These are phyloP conservation scores for Gymnothorax reevesii DNA, from an alignment of 2,797 vertebrate species.

Conservation along the genomic window DNA sequence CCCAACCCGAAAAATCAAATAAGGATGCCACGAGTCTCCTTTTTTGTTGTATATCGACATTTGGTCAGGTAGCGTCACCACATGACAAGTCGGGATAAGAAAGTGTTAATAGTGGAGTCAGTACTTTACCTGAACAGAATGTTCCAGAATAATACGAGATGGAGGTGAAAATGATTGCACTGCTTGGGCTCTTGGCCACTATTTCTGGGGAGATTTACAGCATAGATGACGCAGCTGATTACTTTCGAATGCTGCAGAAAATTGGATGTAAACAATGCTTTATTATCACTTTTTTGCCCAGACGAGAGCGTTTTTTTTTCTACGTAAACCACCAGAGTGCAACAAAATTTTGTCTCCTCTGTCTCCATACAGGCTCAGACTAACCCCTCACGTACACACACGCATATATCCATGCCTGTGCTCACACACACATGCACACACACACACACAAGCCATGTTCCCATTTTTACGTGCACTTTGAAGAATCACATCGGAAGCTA, in stretches of 20 bases:
- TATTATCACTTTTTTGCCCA: slow-evolving; percentile 47
- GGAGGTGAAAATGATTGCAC: slow-evolving; percentile 58
- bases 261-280: slow-evolving; percentile 61
- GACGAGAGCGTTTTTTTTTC: slow-evolving; percentile 25
- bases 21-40: too few species aligned
- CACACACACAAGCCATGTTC: too few species aligned
- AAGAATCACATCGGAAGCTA: too few species aligned
- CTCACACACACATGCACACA: too few species aligned
- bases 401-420: background rate
- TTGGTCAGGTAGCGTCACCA: too few species aligned
- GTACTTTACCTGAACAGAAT: slow-evolving; percentile 57
- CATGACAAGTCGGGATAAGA: slow-evolving; percentile 32
- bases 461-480: too few species aligned
- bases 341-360: background rate
- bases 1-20: too few species aligned
- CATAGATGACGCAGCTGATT: slow-evolving; percentile 73
- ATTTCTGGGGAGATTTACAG: slow-evolving; percentile 65
- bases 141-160: slow-evolving; percentile 67
- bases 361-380: slow-evolving; percentile 38
- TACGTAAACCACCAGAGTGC: slow-evolving; percentile 32
- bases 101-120: slow-evolving; percentile 54
- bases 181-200: slow-evolving; percentile 60
- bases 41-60: too few species aligned
- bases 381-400: background rate
- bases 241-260: slow-evolving; percentile 67